phyloP scores from a whole-genome alignment of 2,113 vertebrate species.

The Leptodactylus fuscus region DNA sequence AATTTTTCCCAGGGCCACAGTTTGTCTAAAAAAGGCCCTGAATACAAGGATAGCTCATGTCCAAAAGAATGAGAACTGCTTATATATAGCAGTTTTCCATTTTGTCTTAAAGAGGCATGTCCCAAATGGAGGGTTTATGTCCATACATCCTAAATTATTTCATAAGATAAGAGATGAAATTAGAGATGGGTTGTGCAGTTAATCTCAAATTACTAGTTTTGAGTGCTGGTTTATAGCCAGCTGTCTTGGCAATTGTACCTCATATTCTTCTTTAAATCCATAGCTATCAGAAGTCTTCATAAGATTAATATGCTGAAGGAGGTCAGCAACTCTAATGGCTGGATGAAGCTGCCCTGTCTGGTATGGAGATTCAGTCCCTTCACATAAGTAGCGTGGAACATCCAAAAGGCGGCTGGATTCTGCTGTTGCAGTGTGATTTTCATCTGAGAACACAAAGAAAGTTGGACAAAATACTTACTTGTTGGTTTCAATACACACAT shows the following conservation, averaged over 20 bases:
- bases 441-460: slow-evolving; percentile 75
- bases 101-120: too few relatives aligned
- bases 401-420: slow-evolving; percentile 94
- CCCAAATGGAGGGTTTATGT: too few relatives aligned
- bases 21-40: too few relatives aligned
- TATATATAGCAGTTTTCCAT: too few relatives aligned
- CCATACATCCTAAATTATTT: too few relatives aligned
- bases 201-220: background rate
- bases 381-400: slow-evolving; percentile 94
- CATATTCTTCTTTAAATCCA: slow-evolving; percentile 98
- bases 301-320: slow-evolving; percentile 97
- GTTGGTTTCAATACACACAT: background rate
- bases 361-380: slow-evolving; percentile 95
- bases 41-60: too few relatives aligned
- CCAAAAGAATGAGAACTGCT: too few relatives aligned
- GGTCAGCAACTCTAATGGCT: slow-evolving; percentile 94
- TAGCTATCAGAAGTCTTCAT: slow-evolving; percentile 99
- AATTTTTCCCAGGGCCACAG: too few relatives aligned
- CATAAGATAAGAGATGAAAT: too few relatives aligned
- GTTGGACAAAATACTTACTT: background rate
- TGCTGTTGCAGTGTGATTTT: slow-evolving; percentile 87
- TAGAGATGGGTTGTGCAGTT: too few relatives aligned
- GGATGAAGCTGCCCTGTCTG: slow-evolving; percentile 98
- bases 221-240: background rate
- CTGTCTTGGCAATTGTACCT: slow-evolving; percentile 78